phyloP scores from a whole-genome alignment of 1,140 invertebrate species.

The Drepana arcuata region DNA sequence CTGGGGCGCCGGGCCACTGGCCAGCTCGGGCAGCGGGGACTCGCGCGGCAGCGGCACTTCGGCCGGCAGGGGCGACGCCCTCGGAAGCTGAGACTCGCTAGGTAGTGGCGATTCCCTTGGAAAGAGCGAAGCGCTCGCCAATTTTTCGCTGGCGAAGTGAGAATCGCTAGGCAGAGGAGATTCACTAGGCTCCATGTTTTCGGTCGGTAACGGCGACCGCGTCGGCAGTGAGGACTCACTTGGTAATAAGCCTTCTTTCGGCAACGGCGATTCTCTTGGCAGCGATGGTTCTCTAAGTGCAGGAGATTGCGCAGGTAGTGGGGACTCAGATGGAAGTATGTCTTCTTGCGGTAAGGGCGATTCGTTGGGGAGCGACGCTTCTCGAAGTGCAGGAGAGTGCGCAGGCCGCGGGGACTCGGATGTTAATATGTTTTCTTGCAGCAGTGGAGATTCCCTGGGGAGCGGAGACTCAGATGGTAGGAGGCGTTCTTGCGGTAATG shows the following conservation, averaged over 20 bases:
- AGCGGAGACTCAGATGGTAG: slow-evolving; percentile 17
- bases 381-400: slow-evolving; percentile 5
- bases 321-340: slow-evolving; percentile 9
- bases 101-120: slow-evolving; percentile 1
- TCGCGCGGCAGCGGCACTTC: slow-evolving; percentile 20
- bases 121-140: slow-evolving; percentile 5
- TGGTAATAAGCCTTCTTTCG: slow-evolving; percentile 6
- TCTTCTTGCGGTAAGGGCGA: slow-evolving; percentile 1
- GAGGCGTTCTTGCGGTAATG: slow-evolving; percentile 28
- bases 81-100: slow-evolving; percentile 6
- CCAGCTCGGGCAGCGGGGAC: slow-evolving; percentile 17
- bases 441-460: slow-evolving; percentile 12
- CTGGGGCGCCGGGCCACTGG: too few relatives aligned
- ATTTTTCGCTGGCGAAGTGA: slow-evolving; percentile 11
- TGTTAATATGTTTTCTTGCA: not conserved
- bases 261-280: slow-evolving; percentile 11
- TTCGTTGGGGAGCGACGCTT: slow-evolving; percentile 4
- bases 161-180: slow-evolving; percentile 10
- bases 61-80: slow-evolving; percentile 7
- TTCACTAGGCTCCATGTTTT: slow-evolving; percentile 5
- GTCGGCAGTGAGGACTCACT: slow-evolving; percentile 10
- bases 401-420: too few relatives aligned
- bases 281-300: slow-evolving; percentile 8
- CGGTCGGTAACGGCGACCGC: slow-evolving; percentile 6
- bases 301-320: slow-evolving; percentile 11